Base-by-base conservation (phyloP, 2,888 invertebrate genomes). In the Ophioninae sp. region DNA sequence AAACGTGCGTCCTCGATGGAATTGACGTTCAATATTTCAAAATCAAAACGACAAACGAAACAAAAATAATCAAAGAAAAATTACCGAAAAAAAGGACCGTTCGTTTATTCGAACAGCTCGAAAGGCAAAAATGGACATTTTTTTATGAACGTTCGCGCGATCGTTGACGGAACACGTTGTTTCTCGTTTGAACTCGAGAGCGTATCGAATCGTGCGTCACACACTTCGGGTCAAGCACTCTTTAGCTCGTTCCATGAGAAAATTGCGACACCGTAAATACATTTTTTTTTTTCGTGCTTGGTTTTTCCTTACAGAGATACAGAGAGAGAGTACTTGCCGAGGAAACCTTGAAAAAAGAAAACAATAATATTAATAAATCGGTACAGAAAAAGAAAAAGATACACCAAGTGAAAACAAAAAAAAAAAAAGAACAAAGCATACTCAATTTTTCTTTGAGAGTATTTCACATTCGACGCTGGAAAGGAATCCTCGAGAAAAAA, bases 251-350 rank as follows among this genome's bases (percentile, higher is more conserved):
- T 39, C 58, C 58, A 41, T 23, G n/a, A 68, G 75, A 77, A 79
- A 80, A 69, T 76, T 68, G 76, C 56, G 71, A 37, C 73, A 83
- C 77, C 76, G 65, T 56, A 64, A 30, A 65, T 74, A 75, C 67
- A 68, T 58, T 51, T 51, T 51, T 71, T 51, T 71, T 30, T 30
- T 30, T 30, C 20, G 13, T 81, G 58, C 17, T 44, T 63, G 69
- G 41, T 22, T 79, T 79, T 75, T 59, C 63, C 77, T 76, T 56
- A 37, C 39, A 63, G 75, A 79, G 81, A 82, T 79, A 76, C 76
- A 82, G 79, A 79, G 84, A 84, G 84, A 84, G 84, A 84, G 84
- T 84, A 81, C 81, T 84, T 72, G 71, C 59, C 64, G 75, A 84
- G 79, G 75, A 72, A 78, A 81, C 79, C 77, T 85, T 83, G 71